A percentile compares a stretch with the other conserved stretches of the same genome.
Evolutionary conservation across 2,113 vertebrate species (phyloP).

Genomic region (Heterotis niloticus): DNA sequence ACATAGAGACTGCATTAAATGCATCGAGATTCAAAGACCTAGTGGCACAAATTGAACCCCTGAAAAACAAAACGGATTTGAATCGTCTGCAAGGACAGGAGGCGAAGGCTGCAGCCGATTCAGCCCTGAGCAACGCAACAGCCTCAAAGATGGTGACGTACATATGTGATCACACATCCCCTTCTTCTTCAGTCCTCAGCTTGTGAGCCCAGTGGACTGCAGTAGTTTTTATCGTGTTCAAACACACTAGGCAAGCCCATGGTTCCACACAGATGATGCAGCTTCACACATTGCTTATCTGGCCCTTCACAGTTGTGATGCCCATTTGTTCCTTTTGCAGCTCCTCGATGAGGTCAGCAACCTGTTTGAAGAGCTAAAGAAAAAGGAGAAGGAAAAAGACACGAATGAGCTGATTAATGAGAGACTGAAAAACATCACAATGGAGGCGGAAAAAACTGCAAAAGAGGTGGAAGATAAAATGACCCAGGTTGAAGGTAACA

Average conservation of each 20-base stretch:
- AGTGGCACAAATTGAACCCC: constrained; percentile 46
- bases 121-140: constrained; percentile 40
- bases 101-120: constrained; percentile 52
- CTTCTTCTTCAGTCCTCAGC: not conserved
- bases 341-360: constrained; percentile 58
- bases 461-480: constrained; percentile 67
- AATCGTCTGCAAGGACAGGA: constrained; percentile 52
- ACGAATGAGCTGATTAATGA: constrained; percentile 48
- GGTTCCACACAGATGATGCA: too few species aligned
- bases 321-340: constrained; percentile 53
- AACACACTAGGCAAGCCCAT: too few species aligned
- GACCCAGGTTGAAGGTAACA: constrained; percentile 66
- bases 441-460: constrained; percentile 62
- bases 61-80: constrained; percentile 61
- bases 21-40: constrained; percentile 47
- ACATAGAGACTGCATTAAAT: constrained; percentile 47
- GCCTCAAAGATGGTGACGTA: constrained; percentile 48
- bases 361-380: constrained; percentile 60
- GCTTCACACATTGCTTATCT: not conserved
- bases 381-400: constrained; percentile 42
- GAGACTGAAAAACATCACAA: constrained; percentile 62
- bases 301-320: not conserved
- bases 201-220: not conserved
- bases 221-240: not conserved
- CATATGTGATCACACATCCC: not conserved